A percentile compares a stretch with the other conserved stretches of the same genome.
phyloP scores from a whole-genome alignment of 2,888 invertebrate species.

The Pelosia muscerda region DNA sequence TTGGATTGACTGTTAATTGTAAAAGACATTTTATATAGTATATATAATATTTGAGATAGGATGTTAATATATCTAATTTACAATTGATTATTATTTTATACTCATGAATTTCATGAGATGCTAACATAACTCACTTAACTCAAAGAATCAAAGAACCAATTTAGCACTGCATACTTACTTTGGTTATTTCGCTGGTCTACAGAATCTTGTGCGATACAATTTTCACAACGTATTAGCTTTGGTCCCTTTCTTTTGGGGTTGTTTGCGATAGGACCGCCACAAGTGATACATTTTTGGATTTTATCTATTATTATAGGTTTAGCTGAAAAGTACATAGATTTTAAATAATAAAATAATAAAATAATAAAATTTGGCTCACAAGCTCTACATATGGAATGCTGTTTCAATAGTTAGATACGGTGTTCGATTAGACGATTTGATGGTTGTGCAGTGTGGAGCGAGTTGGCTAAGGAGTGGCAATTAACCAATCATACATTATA shows the following conservation, averaged over 20 bases:
- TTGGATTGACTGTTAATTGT: conserved; percentile 70
- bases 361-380: too few relatives aligned
- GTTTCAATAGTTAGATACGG: too few relatives aligned
- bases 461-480: too few relatives aligned
- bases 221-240: conserved; percentile 88
- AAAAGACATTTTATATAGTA: neutral
- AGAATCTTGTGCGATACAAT: conserved; percentile 88
- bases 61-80: neutral
- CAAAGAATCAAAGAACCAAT: too few relatives aligned
- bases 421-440: too few relatives aligned
- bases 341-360: too few relatives aligned
- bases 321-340: conserved; percentile 57
- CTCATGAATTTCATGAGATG: neutral
- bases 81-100: too few relatives aligned
- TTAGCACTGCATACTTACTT: conserved; percentile 60
- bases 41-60: neutral
- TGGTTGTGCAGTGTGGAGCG: too few relatives aligned
- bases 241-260: conserved; percentile 89
- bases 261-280: conserved; percentile 84
- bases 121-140: too few relatives aligned
- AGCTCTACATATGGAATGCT: too few relatives aligned
- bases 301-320: conserved; percentile 85
- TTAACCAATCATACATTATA: too few relatives aligned
- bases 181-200: conserved; percentile 79
- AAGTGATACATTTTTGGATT: conserved; percentile 87